Base-by-base conservation (phyloP, 2,113 vertebrate species). In the Gymnorhina tibicen region DNA sequence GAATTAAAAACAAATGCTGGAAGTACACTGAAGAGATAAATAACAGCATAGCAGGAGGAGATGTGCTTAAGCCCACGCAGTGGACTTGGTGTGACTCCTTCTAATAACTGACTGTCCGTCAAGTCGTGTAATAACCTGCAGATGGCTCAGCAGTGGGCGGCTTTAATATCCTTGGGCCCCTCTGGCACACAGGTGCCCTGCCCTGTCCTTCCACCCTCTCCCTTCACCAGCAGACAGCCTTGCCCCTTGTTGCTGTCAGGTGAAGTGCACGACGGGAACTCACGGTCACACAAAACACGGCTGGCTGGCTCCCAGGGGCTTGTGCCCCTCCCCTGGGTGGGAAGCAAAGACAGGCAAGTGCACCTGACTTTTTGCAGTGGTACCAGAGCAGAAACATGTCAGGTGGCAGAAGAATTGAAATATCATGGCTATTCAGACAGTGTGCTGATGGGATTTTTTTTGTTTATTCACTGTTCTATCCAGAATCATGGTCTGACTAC, bases 1-100 rank as follows among this genome's bases (percentile, higher is more conserved):
- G 73, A 94, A 95, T 87, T 94, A 94, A 95, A 96, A 93, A 44
- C 85, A 91, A 95, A 94, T 39, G 49, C 52, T 95, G 86, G 46
- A 87, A 85, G 60, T 85, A 49, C 75, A 68, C 76, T 63, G 69
- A 92, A 53, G 64, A 81, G 72, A 84, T 46, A 92, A 95, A 69
- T 87, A 93, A 72, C 64, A 91, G 83, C 88, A 67, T 10, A 92
- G 91, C 83, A 62, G 81, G 91, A 95, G 52, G 49, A 94, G 70
- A 50, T 78, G 58, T 0, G 3, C 83, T 74, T 83, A 77, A 93
- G 64, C 85, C 52, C 17, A 11, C 0, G 7, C 73, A 64, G 76
- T 68, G 88, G 88, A 70, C 3, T 2, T 75, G 49, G 66, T 94
- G 56, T 91, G 92, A 92, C 73, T 95, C 66, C 49, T 75, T 89